Conservation (phyloP, 1,140 invertebrate genomes). For the Drosophila kanapiae region DNA sequence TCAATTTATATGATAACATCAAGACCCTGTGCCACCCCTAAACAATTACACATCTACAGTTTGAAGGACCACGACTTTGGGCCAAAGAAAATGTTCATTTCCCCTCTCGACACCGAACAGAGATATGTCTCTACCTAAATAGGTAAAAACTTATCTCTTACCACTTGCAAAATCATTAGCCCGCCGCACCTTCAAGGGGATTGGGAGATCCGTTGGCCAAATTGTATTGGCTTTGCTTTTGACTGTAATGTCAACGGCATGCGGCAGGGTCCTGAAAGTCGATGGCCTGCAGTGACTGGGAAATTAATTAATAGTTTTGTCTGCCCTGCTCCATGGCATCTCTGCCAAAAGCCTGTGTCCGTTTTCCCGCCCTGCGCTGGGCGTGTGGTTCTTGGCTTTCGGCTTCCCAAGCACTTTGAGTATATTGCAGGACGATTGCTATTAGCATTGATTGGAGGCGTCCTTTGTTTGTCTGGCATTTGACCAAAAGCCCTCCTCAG, state of each 20-base stretch:
- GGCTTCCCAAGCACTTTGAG: slow-evolving; percentile 75
- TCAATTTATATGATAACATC: slow-evolving; percentile 79
- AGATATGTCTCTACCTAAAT: not conserved
- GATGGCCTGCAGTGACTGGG: slow-evolving; percentile 67
- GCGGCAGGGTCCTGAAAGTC: slow-evolving; percentile 44
- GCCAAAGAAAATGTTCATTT: slow-evolving; percentile 21
- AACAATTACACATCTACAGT: slow-evolving; percentile 30
- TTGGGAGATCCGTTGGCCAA: slow-evolving; percentile 26
- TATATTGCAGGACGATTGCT: slow-evolving; percentile 58
- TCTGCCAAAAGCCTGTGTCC: not conserved
- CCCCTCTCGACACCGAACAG: not conserved
- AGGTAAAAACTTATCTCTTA: slow-evolving; percentile 32
- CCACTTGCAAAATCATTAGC: slow-evolving; percentile 36
- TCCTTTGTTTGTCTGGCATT: slow-evolving; percentile 73
- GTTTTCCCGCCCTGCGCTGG: slow-evolving; percentile 10
- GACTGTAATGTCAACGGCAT: slow-evolving; percentile 77
- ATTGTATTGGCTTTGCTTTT: slow-evolving; percentile 70
- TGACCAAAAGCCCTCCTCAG: slow-evolving; percentile 40
- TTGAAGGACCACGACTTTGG: not conserved
- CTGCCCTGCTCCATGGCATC: slow-evolving; percentile 10
- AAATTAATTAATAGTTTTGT: slow-evolving; percentile 80
- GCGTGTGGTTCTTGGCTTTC: slow-evolving; percentile 65
- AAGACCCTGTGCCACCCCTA: not conserved
- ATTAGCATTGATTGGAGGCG: slow-evolving; percentile 76
- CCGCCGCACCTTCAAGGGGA: slow-evolving; percentile 15